Conservation (phyloP, 1,140 invertebrate species). For the Drosophila nikananu region DNA sequence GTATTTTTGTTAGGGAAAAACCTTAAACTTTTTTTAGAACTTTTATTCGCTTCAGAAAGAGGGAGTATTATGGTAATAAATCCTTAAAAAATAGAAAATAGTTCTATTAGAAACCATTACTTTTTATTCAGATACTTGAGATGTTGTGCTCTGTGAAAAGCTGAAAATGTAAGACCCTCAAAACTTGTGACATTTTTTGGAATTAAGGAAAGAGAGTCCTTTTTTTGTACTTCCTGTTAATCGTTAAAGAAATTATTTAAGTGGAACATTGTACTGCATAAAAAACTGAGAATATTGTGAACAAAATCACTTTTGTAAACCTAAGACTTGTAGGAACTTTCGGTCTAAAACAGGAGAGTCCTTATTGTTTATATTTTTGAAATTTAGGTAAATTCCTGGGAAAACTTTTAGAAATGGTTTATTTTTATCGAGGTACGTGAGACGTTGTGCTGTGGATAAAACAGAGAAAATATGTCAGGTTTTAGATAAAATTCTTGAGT, state of each 20-base stretch:
- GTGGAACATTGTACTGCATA: too few relatives aligned
- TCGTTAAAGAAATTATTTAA: too few relatives aligned
- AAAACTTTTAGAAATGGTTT: too few relatives aligned
- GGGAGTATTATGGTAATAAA: not conserved
- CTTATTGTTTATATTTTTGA: too few relatives aligned
- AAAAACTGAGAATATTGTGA: too few relatives aligned
- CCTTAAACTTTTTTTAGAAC: not conserved
- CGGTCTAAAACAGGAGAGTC: too few relatives aligned
- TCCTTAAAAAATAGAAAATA: not conserved
- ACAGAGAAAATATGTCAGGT: not conserved
- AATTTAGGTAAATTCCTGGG: too few relatives aligned
- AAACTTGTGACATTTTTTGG: not conserved
- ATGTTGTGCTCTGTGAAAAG: not conserved
- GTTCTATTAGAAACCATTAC: not conserved
- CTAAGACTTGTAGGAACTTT: too few relatives aligned
- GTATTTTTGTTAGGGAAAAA: not conserved
- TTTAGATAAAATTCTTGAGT: too few relatives aligned
- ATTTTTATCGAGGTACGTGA: too few relatives aligned
- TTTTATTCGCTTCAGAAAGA: not conserved
- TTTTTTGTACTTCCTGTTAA: too few relatives aligned
- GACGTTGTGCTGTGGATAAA: not conserved
- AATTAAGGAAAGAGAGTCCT: not conserved
- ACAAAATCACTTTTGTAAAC: too few relatives aligned
- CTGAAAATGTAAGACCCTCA: not conserved
- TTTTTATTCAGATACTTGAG: not conserved